These are phyloP conservation scores for Chelonus insularis DNA, from an alignment of 1,140 invertebrate genomes.

Conservation along the genomic window DNA sequence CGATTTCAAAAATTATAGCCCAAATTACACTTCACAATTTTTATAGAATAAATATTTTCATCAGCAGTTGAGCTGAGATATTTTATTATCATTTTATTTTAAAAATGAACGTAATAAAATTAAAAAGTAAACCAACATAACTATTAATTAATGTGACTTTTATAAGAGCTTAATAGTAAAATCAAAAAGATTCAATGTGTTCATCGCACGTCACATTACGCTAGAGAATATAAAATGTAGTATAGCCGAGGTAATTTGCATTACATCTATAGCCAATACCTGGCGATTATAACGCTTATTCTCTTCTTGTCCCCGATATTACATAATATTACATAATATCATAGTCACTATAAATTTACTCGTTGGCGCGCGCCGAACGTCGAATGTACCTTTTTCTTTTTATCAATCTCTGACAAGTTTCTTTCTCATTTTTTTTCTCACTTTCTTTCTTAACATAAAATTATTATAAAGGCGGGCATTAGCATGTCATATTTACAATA, in stretches of 20 bases:
- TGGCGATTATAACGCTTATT: neutral
- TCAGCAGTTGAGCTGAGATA: too few species aligned
- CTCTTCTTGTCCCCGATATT: neutral
- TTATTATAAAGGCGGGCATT: conserved; percentile 17
- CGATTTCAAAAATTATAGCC: too few species aligned
- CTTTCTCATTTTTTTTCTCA: neutral
- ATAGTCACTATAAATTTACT: neutral
- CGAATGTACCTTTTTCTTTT: too few species aligned
- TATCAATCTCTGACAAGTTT: neutral
- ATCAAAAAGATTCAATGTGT: too few species aligned
- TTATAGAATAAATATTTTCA: too few species aligned
- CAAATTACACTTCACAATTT: too few species aligned
- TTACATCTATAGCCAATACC: conserved; percentile 7
- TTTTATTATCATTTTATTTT: too few species aligned
- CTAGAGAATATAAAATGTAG: neutral
- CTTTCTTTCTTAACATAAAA: conserved; percentile 16
- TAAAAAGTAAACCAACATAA: too few species aligned
- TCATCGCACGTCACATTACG: too few species aligned
- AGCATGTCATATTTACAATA: conserved; percentile 28
- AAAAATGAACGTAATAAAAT: too few species aligned
- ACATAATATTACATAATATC: conserved; percentile 21
- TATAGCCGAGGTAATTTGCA: conserved; percentile 6
- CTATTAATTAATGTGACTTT: too few species aligned
- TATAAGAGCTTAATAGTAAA: too few species aligned
- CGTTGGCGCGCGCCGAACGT: neutral